phyloP scores from a whole-genome alignment of 2,888 invertebrate species.

The Thera obeliscata region DNA sequence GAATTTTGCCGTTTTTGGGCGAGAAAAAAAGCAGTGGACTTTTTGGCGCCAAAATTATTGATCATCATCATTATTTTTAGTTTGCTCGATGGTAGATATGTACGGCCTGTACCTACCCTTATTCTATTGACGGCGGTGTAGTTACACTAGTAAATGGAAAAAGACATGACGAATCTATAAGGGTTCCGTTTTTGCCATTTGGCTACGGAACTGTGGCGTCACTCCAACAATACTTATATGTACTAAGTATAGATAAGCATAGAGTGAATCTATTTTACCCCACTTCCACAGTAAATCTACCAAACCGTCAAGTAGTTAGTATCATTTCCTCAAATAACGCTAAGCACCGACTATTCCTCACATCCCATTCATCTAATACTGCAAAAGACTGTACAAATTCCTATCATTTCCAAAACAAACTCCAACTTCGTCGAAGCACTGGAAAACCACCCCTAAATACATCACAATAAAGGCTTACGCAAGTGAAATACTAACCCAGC shows the following conservation, averaged over 20 bases:
- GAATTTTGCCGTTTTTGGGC: constrained; percentile 17
- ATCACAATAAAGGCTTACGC: neutral
- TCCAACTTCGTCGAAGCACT: constrained; percentile 15
- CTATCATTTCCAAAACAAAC: constrained; percentile 49
- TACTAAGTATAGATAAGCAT: neutral
- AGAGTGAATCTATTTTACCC: neutral
- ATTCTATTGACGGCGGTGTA: too few species aligned
- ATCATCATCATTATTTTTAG: neutral
- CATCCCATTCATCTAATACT: constrained; percentile 41
- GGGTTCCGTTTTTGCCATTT: neutral
- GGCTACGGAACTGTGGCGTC: too few species aligned
- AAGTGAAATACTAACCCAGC: neutral
- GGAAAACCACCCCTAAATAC: constrained; percentile 14
- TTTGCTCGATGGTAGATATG: too few species aligned
- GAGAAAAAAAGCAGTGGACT: constrained; percentile 18
- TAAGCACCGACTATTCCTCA: constrained; percentile 46
- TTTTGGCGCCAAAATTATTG: constrained; percentile 30
- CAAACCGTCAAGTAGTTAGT: constrained; percentile 25
- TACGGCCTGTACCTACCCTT: too few species aligned
- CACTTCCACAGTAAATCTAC: neutral
- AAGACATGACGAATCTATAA: too few species aligned
- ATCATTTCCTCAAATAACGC: constrained; percentile 41
- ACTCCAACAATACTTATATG: neutral
- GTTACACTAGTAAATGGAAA: too few species aligned
- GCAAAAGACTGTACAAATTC: constrained; percentile 58